A percentile compares a stretch with the other conserved stretches of the same genome.
These are phyloP conservation scores for Sigmodon hispidus DNA, from an alignment of 2,113 vertebrate genomes.

Conservation along the genomic window DNA sequence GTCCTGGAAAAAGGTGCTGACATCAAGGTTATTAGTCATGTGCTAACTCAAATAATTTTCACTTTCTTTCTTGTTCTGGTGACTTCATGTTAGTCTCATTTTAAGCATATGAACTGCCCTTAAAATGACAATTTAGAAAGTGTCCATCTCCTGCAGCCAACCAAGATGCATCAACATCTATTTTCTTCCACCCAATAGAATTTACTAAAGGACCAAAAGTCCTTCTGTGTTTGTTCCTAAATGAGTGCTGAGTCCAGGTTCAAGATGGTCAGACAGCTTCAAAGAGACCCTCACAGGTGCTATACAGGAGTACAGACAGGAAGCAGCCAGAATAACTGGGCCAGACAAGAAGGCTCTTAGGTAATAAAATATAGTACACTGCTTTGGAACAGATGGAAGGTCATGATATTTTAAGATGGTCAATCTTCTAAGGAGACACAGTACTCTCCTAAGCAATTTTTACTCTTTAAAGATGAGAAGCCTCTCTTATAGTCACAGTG, in stretches of 20 bases:
- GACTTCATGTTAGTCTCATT: neutral
- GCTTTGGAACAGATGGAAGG: neutral
- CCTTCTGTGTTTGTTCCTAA: neutral
- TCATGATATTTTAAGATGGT: neutral
- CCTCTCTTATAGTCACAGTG: neutral
- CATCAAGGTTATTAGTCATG: neutral
- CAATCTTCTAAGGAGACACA: neutral
- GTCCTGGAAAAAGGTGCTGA: neutral
- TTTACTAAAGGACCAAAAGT: neutral
- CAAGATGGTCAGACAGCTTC: neutral
- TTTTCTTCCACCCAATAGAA: neutral
- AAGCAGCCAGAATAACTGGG: neutral
- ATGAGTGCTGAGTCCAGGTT: neutral
- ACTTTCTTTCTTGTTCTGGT: neutral
- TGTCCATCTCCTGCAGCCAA: neutral
- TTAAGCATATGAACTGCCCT: neutral
- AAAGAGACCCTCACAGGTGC: neutral
- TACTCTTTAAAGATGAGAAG: neutral
- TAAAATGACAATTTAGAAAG: constrained; percentile 26
- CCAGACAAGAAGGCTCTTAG: neutral
- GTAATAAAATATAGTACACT: neutral
- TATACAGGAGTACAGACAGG: neutral
- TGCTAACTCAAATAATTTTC: neutral
- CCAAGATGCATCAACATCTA: neutral
- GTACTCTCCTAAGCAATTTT: neutral